A percentile compares a stretch with the other conserved stretches of the same genome.
phyloP scores from a whole-genome alignment of 1,140 invertebrate species.

The Lutraria rhynchaena region DNA sequence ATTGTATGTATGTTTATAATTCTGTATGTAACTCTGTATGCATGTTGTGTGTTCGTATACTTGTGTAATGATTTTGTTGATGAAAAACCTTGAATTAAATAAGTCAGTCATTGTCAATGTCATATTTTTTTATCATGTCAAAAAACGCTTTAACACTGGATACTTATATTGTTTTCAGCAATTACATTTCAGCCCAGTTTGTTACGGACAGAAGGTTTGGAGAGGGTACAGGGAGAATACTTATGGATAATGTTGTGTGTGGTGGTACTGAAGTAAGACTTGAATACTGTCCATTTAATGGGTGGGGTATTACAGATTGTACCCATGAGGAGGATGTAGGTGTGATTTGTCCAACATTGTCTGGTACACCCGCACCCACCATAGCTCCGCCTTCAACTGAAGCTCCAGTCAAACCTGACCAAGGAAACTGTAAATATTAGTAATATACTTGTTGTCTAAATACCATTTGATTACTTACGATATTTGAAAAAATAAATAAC shows the following conservation, averaged over 20 bases:
- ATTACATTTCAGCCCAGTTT: not conserved
- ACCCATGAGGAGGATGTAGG: constrained; percentile 41
- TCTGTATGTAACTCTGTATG: too few species aligned
- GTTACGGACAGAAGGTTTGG: constrained; percentile 18
- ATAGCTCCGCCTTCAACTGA: not conserved
- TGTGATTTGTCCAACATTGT: constrained; percentile 13
- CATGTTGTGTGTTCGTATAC: too few species aligned
- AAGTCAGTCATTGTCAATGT: too few species aligned
- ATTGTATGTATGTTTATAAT: too few species aligned
- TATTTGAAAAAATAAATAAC: not conserved
- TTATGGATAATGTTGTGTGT: constrained; percentile 44
- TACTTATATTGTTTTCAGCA: too few species aligned
- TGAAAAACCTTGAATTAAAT: too few species aligned
- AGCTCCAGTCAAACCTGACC: constrained; percentile 29
- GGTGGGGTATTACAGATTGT: constrained; percentile 24
- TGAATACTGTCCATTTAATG: constrained; percentile 10
- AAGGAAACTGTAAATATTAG: constrained; percentile 48
- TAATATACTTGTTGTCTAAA: too few species aligned
- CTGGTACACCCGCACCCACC: not conserved
- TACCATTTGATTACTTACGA: not conserved
- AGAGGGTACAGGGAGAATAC: constrained; percentile 2
- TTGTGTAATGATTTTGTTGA: too few species aligned
- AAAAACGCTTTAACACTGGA: too few species aligned
- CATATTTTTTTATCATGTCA: too few species aligned
- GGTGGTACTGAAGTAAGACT: constrained; percentile 19